Evolutionary conservation across 2,113 vertebrate species (phyloP), one percentile per base, ranked within the genome.

Genomic region (Neolamprologus fasciatus): DNA sequence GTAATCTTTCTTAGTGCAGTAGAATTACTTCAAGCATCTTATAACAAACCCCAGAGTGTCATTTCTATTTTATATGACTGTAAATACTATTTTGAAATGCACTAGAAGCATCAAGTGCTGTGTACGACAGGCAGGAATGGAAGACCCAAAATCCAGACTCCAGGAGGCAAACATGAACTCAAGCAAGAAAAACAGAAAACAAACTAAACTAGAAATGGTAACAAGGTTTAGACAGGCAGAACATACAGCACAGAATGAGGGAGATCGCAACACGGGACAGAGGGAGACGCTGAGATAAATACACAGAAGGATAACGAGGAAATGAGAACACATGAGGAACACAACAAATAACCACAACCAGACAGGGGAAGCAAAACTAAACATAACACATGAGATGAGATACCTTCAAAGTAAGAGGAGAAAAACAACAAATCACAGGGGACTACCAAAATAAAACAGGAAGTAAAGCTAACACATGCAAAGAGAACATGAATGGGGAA

Each of bases 401-500:
- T 58, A 58, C 55, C 26, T 58, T 58, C 8, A 58, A 58, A 58
- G 55, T 58, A 58, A 31, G 55, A 31, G 55, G 55, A 58, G 55
- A 2, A 58, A 58, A 58, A 58, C 26, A 58, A 55, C 53, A 23
- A 23, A 55, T 55, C 2, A 55, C 3, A 13, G 21, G 0, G 53
- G 53, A 55, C 53, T 23, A 54, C 53, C 10, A 54, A 12, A 54
- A 54, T 54, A 1, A 54, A 54, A 54, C n/a, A 54, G n/a, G 53
- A 55, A 13, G 2, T 55, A 55, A 0, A 0, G 53, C 3, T 0
- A 55, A 55, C 21, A 55, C 54, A 55, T 26, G 54, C 21, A 1
- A 13, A 0, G 0, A 55, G 4, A 26, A 54, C 51, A 2, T 53
- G n/a, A 53, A 3, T 11, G 5, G 9, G 19, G 19, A 53, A 53